Evolutionary conservation across 2,797 vertebrate genomes (phyloP), one percentile per base, ranked within the genome.

Genomic region (Pampus argenteus): DNA sequence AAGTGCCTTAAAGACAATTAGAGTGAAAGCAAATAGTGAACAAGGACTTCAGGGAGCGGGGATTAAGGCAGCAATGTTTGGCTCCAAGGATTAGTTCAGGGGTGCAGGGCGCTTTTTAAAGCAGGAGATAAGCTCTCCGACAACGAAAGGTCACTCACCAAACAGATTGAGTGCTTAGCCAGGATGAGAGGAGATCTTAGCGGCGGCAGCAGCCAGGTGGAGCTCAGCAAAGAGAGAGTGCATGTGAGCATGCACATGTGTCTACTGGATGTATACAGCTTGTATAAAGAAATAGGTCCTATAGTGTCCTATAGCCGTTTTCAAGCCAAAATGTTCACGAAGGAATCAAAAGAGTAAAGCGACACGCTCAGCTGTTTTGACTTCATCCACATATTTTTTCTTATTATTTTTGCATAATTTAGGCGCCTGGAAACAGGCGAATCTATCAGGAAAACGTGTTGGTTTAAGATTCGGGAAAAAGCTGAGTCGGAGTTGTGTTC

Each of bases 131-230:
- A 92, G 86, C 91, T 86, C 85, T 82, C 50, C 83, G 76, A 87
- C 81, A 83, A 87, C 74, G 77, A 87, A 89, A 91, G 91, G 90
- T 91, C 87, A 86, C 74, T 87, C 72, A 63, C 80, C 87, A 87
- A 90, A 88, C 87, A 88, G 85, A 91, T 83, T 84, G 86, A 89
- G 86, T 84, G 80, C 84, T 90, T 85, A 85, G 79, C 63, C 60
- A 82, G 82, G 83, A 89, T 83, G 82, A 89, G 82, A 71, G 66
- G 49, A 78, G 82, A 88, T 81, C 70, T 85, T 34, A 76, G 74
- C 20, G 64, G 75, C 51, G 65, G 81, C 20, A 64, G 75, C 51
- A 66, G 81, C 64, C 77, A 86, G 81, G 86, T 83, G 49, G 44
- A 66, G 83, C 72, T 52, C 45, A 50, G 63, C 60, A 52, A 38